Evolutionary conservation across 2,797 vertebrate genomes (phyloP).

Genomic region (Fratercula arctica): DNA sequence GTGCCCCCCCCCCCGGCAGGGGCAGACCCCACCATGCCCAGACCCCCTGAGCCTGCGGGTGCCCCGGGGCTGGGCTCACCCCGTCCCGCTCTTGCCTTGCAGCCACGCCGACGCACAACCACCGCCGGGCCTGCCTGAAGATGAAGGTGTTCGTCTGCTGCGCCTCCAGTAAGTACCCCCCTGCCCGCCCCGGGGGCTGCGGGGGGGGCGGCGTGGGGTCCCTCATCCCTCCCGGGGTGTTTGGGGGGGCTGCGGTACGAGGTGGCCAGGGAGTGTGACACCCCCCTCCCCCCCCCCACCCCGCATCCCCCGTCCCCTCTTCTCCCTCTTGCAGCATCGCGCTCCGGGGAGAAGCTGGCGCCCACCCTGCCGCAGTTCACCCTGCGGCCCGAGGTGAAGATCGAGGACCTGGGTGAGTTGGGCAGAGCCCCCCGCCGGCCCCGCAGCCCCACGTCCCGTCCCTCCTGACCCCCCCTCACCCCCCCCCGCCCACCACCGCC

Average conservation of each 20-base stretch:
- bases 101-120: conserved; percentile 93
- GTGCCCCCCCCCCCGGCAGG: background rate
- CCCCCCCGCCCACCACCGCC: background rate
- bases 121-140: conserved; percentile 90
- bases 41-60: fast-evolving
- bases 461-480: background rate
- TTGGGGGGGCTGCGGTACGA: background rate
- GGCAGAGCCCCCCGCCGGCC: background rate
- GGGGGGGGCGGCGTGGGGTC: background rate
- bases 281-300: background rate
- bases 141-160: conserved; percentile 97
- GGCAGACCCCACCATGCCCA: background rate
- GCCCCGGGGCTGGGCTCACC: background rate
- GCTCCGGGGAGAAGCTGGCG: conserved; percentile 84
- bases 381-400: conserved; percentile 92
- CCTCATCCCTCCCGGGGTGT: background rate
- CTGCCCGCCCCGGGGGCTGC: background rate
- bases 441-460: background rate
- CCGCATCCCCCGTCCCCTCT: background rate
- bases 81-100: background rate
- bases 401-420: conserved; percentile 92
- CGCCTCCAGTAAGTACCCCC: conserved; percentile 83
- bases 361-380: conserved; percentile 93
- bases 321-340: conserved; percentile 81
- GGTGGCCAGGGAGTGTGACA: background rate